Conservation (phyloP, 1,140 invertebrate genomes). For the Meloidogyne chitwoodi region DNA sequence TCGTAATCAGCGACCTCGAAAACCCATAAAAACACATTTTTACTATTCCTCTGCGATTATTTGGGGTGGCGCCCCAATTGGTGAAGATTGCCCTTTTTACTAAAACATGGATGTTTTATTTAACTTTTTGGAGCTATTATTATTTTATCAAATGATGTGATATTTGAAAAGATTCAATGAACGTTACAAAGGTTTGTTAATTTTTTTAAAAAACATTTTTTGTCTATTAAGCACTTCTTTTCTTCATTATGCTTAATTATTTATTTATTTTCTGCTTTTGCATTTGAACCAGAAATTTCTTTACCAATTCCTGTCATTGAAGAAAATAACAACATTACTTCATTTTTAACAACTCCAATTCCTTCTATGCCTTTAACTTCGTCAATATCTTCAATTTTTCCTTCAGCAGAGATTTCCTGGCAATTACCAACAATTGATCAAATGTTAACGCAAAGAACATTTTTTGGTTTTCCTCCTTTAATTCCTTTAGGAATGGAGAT, state of each 20-base stretch:
- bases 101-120: too few species aligned
- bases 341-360: neutral
- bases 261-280: neutral
- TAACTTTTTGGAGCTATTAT: too few species aligned
- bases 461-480: neutral
- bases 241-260: neutral
- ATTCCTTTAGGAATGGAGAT: neutral
- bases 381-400: neutral
- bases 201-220: too few species aligned
- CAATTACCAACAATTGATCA: neutral
- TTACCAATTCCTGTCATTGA: neutral
- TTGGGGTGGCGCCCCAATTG: too few species aligned
- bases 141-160: too few species aligned
- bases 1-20: too few species aligned
- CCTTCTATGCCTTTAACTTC: neutral
- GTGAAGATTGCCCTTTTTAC: too few species aligned
- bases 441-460: neutral
- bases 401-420: neutral
- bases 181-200: too few species aligned
- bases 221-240: too few species aligned
- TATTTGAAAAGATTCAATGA: too few species aligned
- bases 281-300: neutral
- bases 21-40: too few species aligned
- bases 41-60: too few species aligned
- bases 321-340: neutral